phyloP scores from a whole-genome alignment of 2,888 invertebrate species.

The Cataglyphis albicans region DNA sequence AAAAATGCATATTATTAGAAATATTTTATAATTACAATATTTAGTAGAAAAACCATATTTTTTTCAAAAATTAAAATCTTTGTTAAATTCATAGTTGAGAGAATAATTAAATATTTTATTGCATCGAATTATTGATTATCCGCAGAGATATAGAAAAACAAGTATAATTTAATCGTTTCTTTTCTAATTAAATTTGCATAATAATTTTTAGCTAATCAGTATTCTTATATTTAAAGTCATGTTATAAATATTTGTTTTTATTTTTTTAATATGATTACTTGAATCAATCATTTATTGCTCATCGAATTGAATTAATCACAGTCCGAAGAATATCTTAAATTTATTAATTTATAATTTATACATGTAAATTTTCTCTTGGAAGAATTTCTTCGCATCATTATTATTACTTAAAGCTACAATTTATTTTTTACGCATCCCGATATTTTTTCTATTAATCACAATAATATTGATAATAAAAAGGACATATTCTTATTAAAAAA shows the following conservation, averaged over 20 bases:
- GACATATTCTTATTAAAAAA: neutral
- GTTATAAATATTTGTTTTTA: neutral
- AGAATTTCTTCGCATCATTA: neutral
- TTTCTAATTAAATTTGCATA: neutral
- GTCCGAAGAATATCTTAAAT: neutral
- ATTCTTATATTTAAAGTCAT: neutral
- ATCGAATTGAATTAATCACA: neutral
- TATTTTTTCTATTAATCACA: neutral
- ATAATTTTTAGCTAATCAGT: neutral
- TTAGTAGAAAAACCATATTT: neutral
- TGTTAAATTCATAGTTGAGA: neutral
- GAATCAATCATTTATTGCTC: neutral
- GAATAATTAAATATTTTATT: neutral
- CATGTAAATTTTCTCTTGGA: neutral
- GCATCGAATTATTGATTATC: neutral
- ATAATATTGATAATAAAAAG: neutral
- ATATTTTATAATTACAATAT: neutral
- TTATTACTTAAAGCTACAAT: conserved; percentile 4
- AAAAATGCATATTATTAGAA: conserved; percentile 9
- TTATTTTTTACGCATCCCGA: neutral
- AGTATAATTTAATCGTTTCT: neutral
- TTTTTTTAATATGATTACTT: neutral
- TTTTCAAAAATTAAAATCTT: neutral
- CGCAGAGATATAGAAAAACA: neutral
- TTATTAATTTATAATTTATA: neutral